Conservation (phyloP, 2,797 vertebrate genomes). For the Micromesistius poutassou region DNA sequence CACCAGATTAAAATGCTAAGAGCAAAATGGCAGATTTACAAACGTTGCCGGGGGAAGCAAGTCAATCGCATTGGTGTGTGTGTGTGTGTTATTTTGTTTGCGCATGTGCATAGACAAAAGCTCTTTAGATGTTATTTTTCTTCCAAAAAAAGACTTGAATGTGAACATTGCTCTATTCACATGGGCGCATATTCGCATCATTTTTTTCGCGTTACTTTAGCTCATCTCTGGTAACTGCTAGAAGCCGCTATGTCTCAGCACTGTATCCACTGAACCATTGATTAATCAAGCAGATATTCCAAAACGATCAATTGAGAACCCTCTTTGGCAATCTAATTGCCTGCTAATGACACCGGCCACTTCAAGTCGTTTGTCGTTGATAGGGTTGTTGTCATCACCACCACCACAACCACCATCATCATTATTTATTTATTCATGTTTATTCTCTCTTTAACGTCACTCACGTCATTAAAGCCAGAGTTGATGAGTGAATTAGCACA, state of each 20-base stretch:
- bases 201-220: neutral
- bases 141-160: neutral
- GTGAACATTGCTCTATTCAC: neutral
- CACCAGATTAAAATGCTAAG: slow-evolving; percentile 55
- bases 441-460: neutral
- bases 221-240: neutral
- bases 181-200: neutral
- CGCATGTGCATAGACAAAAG: neutral
- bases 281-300: neutral
- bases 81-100: no score
- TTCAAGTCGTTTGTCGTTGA: neutral
- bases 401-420: neutral
- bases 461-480: slow-evolving; percentile 1
- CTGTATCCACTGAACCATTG: neutral
- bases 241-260: neutral
- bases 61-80: slow-evolving; percentile 33
- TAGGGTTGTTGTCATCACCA: neutral
- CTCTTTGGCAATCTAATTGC: neutral
- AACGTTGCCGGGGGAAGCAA: slow-evolving; percentile 34
- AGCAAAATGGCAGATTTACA: slow-evolving; percentile 47
- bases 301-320: neutral
- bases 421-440: neutral
- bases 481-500: slow-evolving; percentile 30
- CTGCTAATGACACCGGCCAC: neutral
- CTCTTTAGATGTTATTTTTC: neutral